Base-by-base conservation (phyloP, 2,797 vertebrate species). In the Acanthurus leucopareius region DNA sequence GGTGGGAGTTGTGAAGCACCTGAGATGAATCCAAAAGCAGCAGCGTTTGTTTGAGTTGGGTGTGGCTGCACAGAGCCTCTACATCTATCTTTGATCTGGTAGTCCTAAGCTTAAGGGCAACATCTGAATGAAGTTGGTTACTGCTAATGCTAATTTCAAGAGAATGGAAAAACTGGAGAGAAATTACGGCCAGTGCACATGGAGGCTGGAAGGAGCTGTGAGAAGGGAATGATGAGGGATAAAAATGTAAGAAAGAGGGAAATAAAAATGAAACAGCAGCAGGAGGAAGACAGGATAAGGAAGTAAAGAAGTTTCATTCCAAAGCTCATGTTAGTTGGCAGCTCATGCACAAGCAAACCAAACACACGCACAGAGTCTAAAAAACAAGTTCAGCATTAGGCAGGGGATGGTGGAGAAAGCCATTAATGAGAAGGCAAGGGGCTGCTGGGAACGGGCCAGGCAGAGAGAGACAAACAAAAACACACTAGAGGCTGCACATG, bases 401-500 rank as follows among this genome's bases (percentile, higher is more conserved):
- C 80, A 69, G 53, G 70, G 77, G 65, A 87, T 83, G 13, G 69
- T 73, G 80, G 80, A 77, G 77, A 88, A 87, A 86, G 48, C 69
- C 82, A 91, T 87, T 90, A 91, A 89, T 86, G 82, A 90, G 84
- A 85, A 80, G 57, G 79, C 67, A 73, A 78, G 48, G 70, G 77
- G 74, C 76, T 79, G 78, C 52, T 77, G 81, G 77, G 68, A 88
- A 83, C 52, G 63, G 62, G 74, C 77, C 82, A 76, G 59, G 52
- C 86, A 74, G 35, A 69, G 56, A 82, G 45, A 74, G 49, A 76
- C 68, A 82, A 86, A 87, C 78, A 87, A 75, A 84, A 85, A 84
- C 75, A 86, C 76, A 83, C 77, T 47, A 52, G 60, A 77, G 67
- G 70, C 69, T 49, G 32, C 47, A 45, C 47, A 10, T 9, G 10